phyloP scores from a whole-genome alignment of 2,797 vertebrate species.

The Mareca penelope region DNA sequence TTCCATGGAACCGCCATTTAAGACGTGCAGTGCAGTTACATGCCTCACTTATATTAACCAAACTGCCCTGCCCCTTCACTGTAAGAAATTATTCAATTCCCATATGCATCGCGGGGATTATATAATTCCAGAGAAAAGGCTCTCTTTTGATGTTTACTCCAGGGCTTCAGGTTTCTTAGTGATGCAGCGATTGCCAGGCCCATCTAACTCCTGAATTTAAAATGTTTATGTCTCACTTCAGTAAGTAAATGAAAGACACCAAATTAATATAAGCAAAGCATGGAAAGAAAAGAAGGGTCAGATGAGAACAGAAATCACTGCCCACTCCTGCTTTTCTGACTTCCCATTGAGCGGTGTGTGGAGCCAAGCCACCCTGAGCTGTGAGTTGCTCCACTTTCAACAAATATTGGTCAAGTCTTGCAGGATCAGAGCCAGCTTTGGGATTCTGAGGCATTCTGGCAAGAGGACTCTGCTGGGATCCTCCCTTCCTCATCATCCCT shows the following conservation, averaged over 20 bases:
- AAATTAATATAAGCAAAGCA: background rate
- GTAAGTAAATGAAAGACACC: background rate
- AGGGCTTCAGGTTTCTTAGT: background rate
- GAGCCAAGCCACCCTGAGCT: background rate
- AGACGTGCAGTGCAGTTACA: background rate
- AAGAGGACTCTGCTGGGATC: constrained; percentile 14
- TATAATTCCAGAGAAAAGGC: constrained; percentile 22
- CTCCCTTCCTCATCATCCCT: constrained; percentile 56
- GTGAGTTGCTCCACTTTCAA: background rate
- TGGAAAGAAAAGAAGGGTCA: background rate
- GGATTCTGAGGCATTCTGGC: constrained; percentile 1
- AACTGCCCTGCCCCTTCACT: background rate
- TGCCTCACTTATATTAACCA: background rate
- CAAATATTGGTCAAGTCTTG: constrained; percentile 14
- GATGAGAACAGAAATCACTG: background rate
- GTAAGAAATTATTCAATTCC: background rate
- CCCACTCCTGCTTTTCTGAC: background rate
- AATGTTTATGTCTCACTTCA: constrained; percentile 1
- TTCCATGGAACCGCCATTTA: background rate
- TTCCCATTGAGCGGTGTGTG: background rate
- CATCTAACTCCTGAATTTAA: constrained; percentile 7
- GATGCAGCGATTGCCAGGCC: constrained; percentile 4
- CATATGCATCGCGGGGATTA: background rate
- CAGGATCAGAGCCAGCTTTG: constrained; percentile 29
- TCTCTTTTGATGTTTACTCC: constrained; percentile 4